These are phyloP conservation scores for Callyntrura sp. DNA, from an alignment of 2,888 invertebrate species.

Conservation along the genomic window DNA sequence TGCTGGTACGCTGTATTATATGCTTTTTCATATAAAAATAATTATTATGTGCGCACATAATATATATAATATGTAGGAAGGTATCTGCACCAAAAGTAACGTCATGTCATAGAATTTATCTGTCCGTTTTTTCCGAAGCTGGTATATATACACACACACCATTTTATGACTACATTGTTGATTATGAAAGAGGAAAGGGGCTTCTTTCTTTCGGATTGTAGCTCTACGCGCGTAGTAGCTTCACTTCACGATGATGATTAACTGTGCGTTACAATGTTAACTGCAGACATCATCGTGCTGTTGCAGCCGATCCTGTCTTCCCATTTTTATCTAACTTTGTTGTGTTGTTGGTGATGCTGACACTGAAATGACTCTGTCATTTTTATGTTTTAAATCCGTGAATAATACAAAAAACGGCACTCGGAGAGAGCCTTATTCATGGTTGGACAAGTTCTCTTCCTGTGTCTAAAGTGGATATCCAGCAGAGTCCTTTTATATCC, in stretches of 20 bases:
- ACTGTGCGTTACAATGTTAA: background rate
- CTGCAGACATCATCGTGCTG: background rate
- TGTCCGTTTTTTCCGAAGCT: constrained; percentile 29
- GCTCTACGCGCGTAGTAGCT: background rate
- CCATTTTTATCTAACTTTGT: constrained; percentile 48
- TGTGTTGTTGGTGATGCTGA: constrained; percentile 23
- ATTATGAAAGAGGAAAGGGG: background rate
- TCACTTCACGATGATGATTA: constrained; percentile 1
- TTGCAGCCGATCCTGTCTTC: background rate
- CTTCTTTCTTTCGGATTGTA: background rate
- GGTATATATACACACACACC: too few relatives aligned
- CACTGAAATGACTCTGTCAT: constrained; percentile 58
- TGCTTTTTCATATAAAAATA: constrained; percentile 7
- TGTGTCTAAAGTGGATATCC: constrained; percentile 63
- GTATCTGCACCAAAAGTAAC: background rate
- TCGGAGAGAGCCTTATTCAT: constrained; percentile 57
- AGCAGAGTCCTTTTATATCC: constrained; percentile 68
- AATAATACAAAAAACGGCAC: constrained; percentile 53
- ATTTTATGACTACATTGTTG: too few relatives aligned
- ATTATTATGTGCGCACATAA: too few relatives aligned
- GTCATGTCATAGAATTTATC: constrained; percentile 28
- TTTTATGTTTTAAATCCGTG: constrained; percentile 59
- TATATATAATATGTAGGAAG: background rate
- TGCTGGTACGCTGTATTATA: background rate
- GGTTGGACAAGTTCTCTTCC: constrained; percentile 72